Evolutionary conservation across 2,797 vertebrate genomes (phyloP).

Genomic region (Argyrosomus regius): DNA sequence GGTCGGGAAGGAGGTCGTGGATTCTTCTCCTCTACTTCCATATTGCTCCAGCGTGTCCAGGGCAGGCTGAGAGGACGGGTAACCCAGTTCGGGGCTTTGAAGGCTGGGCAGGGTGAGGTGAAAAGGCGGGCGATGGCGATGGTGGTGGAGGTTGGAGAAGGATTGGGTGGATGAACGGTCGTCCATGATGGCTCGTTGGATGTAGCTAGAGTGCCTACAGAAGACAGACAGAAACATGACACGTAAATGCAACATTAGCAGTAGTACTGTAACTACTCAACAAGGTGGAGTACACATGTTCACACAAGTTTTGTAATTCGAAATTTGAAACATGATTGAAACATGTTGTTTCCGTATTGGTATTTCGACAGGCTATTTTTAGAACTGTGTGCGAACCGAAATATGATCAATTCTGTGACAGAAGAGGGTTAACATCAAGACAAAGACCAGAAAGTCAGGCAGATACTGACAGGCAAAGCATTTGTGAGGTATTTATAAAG

Average conservation of each 20-base stretch:
- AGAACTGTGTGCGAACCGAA: too few species aligned
- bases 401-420: too few species aligned
- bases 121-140: conserved; percentile 51
- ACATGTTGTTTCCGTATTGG: neutral
- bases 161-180: conserved; percentile 73
- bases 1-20: conserved; percentile 30
- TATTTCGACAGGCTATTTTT: neutral
- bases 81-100: conserved; percentile 57
- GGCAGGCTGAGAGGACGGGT: conserved; percentile 49
- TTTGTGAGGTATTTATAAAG: neutral
- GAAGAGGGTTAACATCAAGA: neutral
- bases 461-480: neutral
- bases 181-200: conserved; percentile 74
- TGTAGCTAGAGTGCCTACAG: conserved; percentile 53
- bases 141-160: conserved; percentile 70
- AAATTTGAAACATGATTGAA: too few species aligned
- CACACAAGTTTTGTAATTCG: too few species aligned
- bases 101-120: conserved; percentile 49
- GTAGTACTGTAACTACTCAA: neutral
- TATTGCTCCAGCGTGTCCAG: conserved; percentile 62
- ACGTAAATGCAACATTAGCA: neutral
- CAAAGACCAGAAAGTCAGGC: too few species aligned
- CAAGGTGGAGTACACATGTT: too few species aligned
- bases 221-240: conserved; percentile 28
- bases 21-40: conserved; percentile 49